phyloP scores from a whole-genome alignment of 2,797 vertebrate genomes.

The Ispidina picta region DNA sequence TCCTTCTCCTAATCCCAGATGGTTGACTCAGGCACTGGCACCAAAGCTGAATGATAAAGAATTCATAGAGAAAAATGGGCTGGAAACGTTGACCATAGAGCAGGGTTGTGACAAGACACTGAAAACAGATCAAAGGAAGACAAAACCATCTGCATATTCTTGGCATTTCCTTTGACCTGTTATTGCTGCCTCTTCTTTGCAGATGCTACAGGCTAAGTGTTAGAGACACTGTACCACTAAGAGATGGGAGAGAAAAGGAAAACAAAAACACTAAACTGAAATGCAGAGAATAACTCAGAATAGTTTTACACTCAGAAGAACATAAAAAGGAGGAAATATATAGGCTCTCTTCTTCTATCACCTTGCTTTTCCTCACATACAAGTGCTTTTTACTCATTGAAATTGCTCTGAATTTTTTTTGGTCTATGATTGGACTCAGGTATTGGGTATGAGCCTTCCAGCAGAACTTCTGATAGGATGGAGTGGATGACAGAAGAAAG shows the following conservation, averaged over 20 bases:
- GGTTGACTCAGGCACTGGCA: background rate
- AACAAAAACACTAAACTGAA: background rate
- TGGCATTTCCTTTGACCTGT: background rate
- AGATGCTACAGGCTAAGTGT: background rate
- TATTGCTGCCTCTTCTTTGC: background rate
- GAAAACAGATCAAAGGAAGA: background rate
- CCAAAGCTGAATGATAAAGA: background rate
- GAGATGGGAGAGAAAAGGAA: background rate
- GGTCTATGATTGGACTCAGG: background rate
- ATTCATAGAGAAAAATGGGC: background rate
- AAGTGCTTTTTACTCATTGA: background rate
- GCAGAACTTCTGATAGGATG: background rate
- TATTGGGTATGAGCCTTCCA: background rate
- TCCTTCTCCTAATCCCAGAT: background rate
- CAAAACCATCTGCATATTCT: background rate
- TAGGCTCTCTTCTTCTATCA: background rate
- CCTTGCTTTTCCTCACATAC: background rate
- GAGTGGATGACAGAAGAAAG: background rate
- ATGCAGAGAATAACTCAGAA: background rate
- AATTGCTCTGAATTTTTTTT: background rate
- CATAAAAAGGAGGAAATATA: background rate
- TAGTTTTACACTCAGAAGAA: background rate
- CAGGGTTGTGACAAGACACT: background rate
- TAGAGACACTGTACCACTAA: background rate
- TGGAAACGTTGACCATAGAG: accelerated